A percentile compares a stretch with the other conserved stretches of the same genome.
These are phyloP conservation scores for Polydesmus complanatus DNA, from an alignment of 2,888 invertebrate genomes.

Conservation along the genomic window DNA sequence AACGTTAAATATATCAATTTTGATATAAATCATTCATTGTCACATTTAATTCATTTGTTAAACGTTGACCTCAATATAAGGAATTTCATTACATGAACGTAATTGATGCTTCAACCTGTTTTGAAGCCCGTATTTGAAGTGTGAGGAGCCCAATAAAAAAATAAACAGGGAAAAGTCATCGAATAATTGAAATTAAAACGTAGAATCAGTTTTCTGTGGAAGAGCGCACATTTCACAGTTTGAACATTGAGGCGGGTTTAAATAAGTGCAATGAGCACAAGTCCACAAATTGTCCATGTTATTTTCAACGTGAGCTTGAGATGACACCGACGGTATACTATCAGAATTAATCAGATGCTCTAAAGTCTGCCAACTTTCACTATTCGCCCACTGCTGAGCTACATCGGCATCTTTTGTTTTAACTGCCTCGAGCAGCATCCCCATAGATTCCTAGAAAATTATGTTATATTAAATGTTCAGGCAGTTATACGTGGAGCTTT, in stretches of 20 bases:
- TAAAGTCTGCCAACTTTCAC: conserved; percentile 77
- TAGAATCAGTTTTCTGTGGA: conserved; percentile 47
- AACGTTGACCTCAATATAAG: too few relatives aligned
- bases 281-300: conserved; percentile 55
- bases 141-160: too few relatives aligned
- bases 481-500: too few relatives aligned
- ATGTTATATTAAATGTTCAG: conserved; percentile 6
- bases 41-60: too few relatives aligned
- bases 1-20: too few relatives aligned
- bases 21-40: too few relatives aligned
- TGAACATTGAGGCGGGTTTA: conserved; percentile 59
- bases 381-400: conserved; percentile 62
- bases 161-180: too few relatives aligned
- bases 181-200: too few relatives aligned
- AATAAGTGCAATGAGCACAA: conserved; percentile 84
- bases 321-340: conserved; percentile 23
- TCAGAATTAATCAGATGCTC: conserved; percentile 35
- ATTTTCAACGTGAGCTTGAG: conserved; percentile 17
- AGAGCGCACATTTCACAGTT: conserved; percentile 87
- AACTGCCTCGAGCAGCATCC: conserved; percentile 62
- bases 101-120: too few relatives aligned
- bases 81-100: too few relatives aligned
- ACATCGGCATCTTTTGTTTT: conserved; percentile 50
- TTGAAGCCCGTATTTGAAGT: too few relatives aligned
- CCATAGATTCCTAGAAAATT: conserved; percentile 47